phyloP scores from a whole-genome alignment of 2,797 vertebrate species.

The Brotula barbata region DNA sequence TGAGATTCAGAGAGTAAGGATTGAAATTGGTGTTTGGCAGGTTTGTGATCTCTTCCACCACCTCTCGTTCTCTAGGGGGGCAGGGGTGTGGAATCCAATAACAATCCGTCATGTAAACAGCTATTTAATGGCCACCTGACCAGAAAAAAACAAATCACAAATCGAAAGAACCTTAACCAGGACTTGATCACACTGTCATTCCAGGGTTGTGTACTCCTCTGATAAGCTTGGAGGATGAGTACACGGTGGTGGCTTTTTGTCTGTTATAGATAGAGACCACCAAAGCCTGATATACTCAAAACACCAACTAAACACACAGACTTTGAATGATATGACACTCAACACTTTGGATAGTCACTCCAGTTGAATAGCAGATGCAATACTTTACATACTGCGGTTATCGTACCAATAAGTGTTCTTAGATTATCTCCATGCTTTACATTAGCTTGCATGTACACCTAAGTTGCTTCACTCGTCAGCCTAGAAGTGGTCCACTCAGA shows the following conservation, averaged over 20 bases:
- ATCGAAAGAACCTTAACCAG: slow-evolving; percentile 15
- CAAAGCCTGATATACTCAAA: slow-evolving; percentile 35
- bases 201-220: slow-evolving; percentile 55
- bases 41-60: no score
- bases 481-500: slow-evolving; percentile 35
- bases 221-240: slow-evolving; percentile 35
- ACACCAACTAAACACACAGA: slow-evolving; percentile 33
- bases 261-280: slow-evolving; percentile 32
- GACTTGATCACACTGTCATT: slow-evolving; percentile 49
- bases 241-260: slow-evolving; percentile 11
- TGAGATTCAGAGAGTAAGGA: slow-evolving; percentile 74
- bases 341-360: slow-evolving; percentile 66
- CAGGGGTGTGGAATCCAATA: slow-evolving; percentile 50
- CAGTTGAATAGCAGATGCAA: slow-evolving; percentile 77
- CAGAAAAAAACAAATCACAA: slow-evolving; percentile 24
- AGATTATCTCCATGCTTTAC: slow-evolving; percentile 71
- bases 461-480: slow-evolving; percentile 55
- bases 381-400: slow-evolving; percentile 77
- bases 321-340: slow-evolving; percentile 62
- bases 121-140: slow-evolving; percentile 41
- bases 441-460: slow-evolving; percentile 63
- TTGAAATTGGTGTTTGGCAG: slow-evolving; percentile 36
- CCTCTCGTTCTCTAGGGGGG: slow-evolving; percentile 39
- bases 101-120: slow-evolving; percentile 40
- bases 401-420: slow-evolving; percentile 81